phyloP scores from a whole-genome alignment of 2,113 vertebrate genomes.

The Notiomystis cincta region DNA sequence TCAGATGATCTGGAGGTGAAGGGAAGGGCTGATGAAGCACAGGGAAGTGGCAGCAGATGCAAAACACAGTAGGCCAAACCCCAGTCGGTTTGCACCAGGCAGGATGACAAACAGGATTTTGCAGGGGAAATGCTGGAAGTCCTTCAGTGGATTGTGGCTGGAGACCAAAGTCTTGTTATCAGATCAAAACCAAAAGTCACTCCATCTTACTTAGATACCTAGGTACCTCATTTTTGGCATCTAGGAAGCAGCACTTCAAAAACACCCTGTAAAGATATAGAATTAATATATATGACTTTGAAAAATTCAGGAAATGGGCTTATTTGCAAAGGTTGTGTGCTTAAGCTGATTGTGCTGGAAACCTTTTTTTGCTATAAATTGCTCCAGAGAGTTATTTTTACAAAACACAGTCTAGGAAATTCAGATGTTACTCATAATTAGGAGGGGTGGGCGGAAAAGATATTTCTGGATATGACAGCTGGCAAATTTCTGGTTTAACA shows the following conservation, averaged over 20 bases:
- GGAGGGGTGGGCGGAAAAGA: not conserved
- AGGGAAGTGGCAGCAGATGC: not conserved
- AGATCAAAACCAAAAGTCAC: not conserved
- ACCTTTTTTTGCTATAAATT: not conserved
- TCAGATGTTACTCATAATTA: slow-evolving; percentile 21
- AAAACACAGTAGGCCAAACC: not conserved
- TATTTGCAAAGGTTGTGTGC: not conserved
- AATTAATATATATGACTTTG: not conserved
- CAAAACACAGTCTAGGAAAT: slow-evolving; percentile 1
- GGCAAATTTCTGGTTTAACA: not conserved
- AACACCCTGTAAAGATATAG: not conserved
- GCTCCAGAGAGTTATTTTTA: slow-evolving; percentile 9
- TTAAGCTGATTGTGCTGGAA: not conserved
- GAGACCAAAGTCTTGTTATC: not conserved
- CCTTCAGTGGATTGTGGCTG: not conserved
- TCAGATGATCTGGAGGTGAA: not conserved
- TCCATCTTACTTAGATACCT: not conserved
- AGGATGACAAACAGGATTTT: not conserved
- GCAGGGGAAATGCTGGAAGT: not conserved
- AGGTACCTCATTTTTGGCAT: not conserved
- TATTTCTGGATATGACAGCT: not conserved
- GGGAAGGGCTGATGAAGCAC: not conserved
- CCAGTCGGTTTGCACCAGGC: not conserved
- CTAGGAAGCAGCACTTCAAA: not conserved
- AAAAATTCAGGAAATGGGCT: not conserved